Evolutionary conservation across 1,140 invertebrate genomes (phyloP).

Genomic region (Diuraphis noxia): DNA sequence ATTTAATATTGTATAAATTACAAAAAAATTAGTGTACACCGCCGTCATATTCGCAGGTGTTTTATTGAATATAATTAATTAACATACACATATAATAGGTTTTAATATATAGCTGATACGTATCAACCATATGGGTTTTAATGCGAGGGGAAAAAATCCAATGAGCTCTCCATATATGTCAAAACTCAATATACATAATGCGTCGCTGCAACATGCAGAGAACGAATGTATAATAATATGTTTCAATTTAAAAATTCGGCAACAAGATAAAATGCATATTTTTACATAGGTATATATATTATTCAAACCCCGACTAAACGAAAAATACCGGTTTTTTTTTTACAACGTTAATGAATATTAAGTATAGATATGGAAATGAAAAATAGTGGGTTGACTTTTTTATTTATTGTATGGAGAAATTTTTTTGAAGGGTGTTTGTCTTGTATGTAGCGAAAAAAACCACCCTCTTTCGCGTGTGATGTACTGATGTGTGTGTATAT

Average conservation of each 20-base stretch:
- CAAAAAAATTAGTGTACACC: neutral
- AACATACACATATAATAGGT: conserved; percentile 16
- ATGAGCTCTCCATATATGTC: neutral
- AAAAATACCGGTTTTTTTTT: conserved; percentile 17
- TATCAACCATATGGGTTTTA: conserved; percentile 32
- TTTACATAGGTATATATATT: neutral
- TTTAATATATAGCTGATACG: conserved; percentile 19
- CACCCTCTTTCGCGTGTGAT: conserved; percentile 11
- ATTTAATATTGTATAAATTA: conserved; percentile 30
- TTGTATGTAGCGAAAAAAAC: conserved; percentile 39
- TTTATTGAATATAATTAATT: conserved; percentile 47
- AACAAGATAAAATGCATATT: neutral
- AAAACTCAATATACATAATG: conserved; percentile 8
- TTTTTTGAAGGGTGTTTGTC: conserved; percentile 52
- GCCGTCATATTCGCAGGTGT: conserved; percentile 27
- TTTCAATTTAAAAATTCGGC: conserved; percentile 34
- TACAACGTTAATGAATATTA: conserved; percentile 51
- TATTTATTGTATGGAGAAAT: neutral
- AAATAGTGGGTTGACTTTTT: conserved; percentile 42
- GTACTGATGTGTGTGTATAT: neutral
- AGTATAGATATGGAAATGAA: conserved; percentile 39
- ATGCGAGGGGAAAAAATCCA: conserved; percentile 6
- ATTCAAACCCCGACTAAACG: neutral
- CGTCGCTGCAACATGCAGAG: neutral
- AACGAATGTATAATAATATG: neutral